Base-by-base conservation (phyloP, 2,888 invertebrate genomes). In the Agrotis ipsilon region DNA sequence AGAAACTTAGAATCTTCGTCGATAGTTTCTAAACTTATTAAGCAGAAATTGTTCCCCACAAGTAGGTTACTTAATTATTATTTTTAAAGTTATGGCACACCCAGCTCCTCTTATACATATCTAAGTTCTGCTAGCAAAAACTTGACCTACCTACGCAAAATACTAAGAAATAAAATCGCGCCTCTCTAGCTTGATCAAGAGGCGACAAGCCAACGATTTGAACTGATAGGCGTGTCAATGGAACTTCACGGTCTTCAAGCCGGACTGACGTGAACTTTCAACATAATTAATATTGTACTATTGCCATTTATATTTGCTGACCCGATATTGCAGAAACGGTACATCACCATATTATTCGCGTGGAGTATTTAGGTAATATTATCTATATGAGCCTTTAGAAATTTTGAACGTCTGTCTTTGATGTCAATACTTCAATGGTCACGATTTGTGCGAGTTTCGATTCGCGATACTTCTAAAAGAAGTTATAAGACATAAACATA, bases 191-290 rank as follows among this genome's bases (percentile, higher is more conserved):
- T 19, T 32, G 58, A 57, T 58, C 65, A 63, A 48, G 54, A 60
- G 66, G 73, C 72, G 85, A 86, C 84, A 72, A 72, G 73, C 60
- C 64, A 61, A 77, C 69, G 59, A 84, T 82, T 82, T 71, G 71
- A 83, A 84, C 68, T 84, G 87, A 89, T 81, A 84, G 82, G 86
- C 88, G 87, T 89, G 86, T 83, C 85, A 82, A 82, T 76, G 75
- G 75, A 81, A 78, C 84, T 90, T 89, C 89, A 87, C 87, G 90
- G 80, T 84, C 55, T 82, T 61, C 85, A 80, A 82, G 67, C 63
- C 21, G 82, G 82, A 88, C 66, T 72, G 88, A 88, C 88, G 65
- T 80, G 81, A 80, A 82, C 87, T 87, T 87, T 87, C 85, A 86
- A 84, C 80, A 81, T 85, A 87, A 89, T 87, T 85, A 87, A 86